These are phyloP conservation scores for Epinotia nisella DNA, from an alignment of 2,888 invertebrate genomes.

Conservation along the genomic window DNA sequence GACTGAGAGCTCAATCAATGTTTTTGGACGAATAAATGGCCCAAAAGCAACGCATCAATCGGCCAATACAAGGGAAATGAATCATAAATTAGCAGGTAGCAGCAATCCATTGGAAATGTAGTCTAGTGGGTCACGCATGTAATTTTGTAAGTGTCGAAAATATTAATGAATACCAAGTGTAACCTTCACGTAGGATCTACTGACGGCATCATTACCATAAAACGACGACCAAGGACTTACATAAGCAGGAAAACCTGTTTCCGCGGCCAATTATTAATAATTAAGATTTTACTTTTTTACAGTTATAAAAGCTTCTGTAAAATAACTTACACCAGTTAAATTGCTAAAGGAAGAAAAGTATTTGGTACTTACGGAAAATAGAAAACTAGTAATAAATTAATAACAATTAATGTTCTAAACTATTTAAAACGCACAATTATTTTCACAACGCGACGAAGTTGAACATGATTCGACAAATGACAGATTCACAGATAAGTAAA, in stretches of 20 bases:
- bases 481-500: slow-evolving; percentile 53
- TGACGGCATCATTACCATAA: slow-evolving; percentile 57
- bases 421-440: slow-evolving; percentile 48
- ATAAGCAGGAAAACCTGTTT: slow-evolving; percentile 69
- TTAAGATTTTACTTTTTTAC: slow-evolving; percentile 50
- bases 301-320: slow-evolving; percentile 9
- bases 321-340: slow-evolving; percentile 13
- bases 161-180: background rate
- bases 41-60: background rate
- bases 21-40: slow-evolving; percentile 1
- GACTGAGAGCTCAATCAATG: background rate
- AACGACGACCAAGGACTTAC: slow-evolving; percentile 63
- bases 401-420: slow-evolving; percentile 41
- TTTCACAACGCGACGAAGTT: slow-evolving; percentile 55
- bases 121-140: slow-evolving; percentile 39
- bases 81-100: slow-evolving; percentile 19
- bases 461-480: slow-evolving; percentile 70
- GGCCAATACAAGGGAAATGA: background rate
- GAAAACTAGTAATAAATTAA: slow-evolving; percentile 39
- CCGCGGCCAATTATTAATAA: slow-evolving; percentile 58
- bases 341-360: slow-evolving; percentile 51
- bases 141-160: slow-evolving; percentile 20
- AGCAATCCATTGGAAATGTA: slow-evolving; percentile 19
- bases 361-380: slow-evolving; percentile 45
- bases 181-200: slow-evolving; percentile 18